A percentile compares a stretch with the other conserved stretches of the same genome.
Conservation (phyloP, 2,113 vertebrate species). For the Octodon degus region DNA sequence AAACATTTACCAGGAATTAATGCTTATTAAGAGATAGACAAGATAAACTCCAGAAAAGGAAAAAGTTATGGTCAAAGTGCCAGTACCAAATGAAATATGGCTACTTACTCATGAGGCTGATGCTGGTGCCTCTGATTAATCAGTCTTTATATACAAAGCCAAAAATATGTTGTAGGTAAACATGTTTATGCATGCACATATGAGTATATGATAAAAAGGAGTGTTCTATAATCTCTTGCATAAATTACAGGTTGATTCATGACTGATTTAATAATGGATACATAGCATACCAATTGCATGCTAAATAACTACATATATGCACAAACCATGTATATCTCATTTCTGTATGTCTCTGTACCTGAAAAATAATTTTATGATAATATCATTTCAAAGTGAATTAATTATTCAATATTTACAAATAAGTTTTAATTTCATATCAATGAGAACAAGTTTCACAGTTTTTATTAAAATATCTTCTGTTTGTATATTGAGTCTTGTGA, state of each 20-base stretch:
- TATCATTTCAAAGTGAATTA: not conserved
- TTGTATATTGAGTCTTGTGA: not conserved
- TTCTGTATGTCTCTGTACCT: not conserved
- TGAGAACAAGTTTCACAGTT: not conserved
- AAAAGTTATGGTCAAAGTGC: not conserved
- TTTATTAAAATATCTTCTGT: not conserved
- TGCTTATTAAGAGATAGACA: not conserved
- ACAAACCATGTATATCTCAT: not conserved
- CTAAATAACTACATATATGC: not conserved
- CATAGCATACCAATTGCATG: not conserved
- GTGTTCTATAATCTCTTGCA: not conserved
- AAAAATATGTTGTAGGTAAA: not conserved
- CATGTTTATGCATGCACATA: not conserved
- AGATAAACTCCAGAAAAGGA: not conserved
- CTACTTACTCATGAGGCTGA: not conserved
- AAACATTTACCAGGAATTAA: not conserved
- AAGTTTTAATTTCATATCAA: slow-evolving; percentile 25
- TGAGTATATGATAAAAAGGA: not conserved
- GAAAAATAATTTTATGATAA: not conserved
- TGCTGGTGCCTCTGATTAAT: not conserved
- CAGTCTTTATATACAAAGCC: slow-evolving; percentile 20
- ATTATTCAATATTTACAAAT: not conserved
- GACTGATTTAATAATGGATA: not conserved
- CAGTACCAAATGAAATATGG: not conserved
- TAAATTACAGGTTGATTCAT: not conserved